phyloP scores from a whole-genome alignment of 2,888 invertebrate species.

The Blera fallax region DNA sequence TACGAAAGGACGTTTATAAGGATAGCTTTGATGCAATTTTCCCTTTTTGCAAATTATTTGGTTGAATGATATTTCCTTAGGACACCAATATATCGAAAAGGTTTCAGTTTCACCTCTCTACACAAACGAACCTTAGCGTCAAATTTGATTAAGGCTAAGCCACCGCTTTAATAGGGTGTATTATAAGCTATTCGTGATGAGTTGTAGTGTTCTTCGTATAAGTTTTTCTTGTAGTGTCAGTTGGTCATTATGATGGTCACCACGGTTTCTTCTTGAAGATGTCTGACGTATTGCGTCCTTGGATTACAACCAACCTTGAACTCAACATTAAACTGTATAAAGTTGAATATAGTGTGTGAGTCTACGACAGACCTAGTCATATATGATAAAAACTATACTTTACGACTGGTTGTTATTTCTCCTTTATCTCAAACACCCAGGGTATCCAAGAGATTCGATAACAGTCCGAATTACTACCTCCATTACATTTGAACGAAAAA shows the following conservation, averaged over 20 bases:
- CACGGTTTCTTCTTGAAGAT: neutral
- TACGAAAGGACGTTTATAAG: neutral
- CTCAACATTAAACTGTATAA: neutral
- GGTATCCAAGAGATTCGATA: neutral
- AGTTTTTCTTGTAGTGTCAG: neutral
- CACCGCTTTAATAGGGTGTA: neutral
- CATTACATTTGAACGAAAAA: too few species aligned
- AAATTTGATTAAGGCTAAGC: neutral
- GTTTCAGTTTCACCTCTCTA: neutral
- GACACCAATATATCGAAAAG: too few species aligned
- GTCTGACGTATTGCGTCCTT: neutral
- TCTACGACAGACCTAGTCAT: neutral
- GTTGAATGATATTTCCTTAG: too few species aligned
- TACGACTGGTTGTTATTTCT: neutral
- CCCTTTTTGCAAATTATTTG: too few species aligned
- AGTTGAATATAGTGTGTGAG: neutral
- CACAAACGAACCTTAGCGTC: neutral
- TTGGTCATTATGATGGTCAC: neutral
- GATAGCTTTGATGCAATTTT: neutral
- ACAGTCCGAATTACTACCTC: too few species aligned
- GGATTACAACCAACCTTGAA: neutral
- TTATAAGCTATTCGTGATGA: neutral
- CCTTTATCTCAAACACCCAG: too few species aligned
- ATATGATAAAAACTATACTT: neutral
- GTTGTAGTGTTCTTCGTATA: neutral